Conservation (phyloP, 2,113 vertebrate genomes). For the Panurus biarmicus region DNA sequence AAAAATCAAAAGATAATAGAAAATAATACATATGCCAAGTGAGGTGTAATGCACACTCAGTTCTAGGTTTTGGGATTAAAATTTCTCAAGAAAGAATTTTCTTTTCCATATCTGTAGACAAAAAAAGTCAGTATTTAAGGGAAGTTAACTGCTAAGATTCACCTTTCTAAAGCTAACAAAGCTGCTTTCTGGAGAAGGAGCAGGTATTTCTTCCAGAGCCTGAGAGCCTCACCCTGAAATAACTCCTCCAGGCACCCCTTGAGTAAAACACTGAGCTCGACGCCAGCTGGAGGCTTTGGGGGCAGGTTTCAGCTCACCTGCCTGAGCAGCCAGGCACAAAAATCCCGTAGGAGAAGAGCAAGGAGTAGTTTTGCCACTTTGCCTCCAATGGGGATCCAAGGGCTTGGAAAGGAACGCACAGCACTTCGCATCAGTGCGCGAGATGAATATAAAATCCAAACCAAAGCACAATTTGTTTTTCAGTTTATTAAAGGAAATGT, state of each 20-base stretch:
- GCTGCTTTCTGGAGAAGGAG: not conserved
- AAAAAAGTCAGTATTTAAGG: too few relatives aligned
- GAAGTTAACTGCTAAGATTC: not conserved
- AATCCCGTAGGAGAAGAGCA: not conserved
- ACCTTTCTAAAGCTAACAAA: not conserved
- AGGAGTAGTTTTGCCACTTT: not conserved
- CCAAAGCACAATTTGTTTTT: constrained; percentile 45
- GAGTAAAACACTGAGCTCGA: not conserved
- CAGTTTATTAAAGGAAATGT: constrained; percentile 45
- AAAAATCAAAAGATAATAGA: not conserved
- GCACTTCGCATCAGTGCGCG: not conserved
- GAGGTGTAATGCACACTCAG: not conserved
- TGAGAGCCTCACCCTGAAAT: not conserved
- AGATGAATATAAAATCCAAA: not conserved
- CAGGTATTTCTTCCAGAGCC: not conserved
- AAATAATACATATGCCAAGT: too few relatives aligned
- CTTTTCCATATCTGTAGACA: too few relatives aligned
- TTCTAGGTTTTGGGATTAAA: not conserved
- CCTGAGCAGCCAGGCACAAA: not conserved
- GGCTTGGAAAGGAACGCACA: not conserved
- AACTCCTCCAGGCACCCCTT: not conserved
- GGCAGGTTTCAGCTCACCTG: constrained; percentile 1
- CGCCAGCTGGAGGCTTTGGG: not conserved
- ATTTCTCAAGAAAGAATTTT: not conserved
- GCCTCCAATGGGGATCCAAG: fast-evolving